Percentiles rank a stretch among this genome's conserved stretches.
phyloP scores from a whole-genome alignment of 1,140 invertebrate genomes.

The Paraescarpia echinospica region DNA sequence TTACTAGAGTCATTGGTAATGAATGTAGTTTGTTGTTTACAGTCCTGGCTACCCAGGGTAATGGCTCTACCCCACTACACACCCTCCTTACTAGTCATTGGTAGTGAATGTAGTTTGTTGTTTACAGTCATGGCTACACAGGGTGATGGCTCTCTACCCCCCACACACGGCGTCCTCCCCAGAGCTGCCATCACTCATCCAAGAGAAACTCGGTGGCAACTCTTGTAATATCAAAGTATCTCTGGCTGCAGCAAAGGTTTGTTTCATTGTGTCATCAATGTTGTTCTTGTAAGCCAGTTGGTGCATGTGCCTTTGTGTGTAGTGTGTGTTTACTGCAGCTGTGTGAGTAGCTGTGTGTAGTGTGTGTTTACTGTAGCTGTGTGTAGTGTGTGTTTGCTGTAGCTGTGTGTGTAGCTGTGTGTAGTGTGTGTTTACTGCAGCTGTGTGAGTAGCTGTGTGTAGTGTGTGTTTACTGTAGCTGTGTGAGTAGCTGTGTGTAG shows the following conservation, averaged over 20 bases:
- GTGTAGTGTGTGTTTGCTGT: no score
- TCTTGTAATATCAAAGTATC: not conserved
- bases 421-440: no score
- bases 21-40: no score
- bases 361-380: no score
- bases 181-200: not conserved
- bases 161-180: not conserved
- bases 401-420: no score
- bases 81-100: no score
- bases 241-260: not conserved
- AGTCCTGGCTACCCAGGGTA: not conserved
- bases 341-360: no score
- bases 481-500: no score
- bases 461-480: no score
- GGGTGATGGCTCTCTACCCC: not conserved
- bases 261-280: not conserved
- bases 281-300: not conserved
- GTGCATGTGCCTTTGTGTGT: not conserved
- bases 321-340: not conserved
- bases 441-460: no score
- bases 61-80: no score
- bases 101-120: not conserved
- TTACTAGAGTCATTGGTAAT: no score
- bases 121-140: slow-evolving; percentile 12
- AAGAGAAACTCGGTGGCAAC: not conserved